phyloP scores from a whole-genome alignment of 2,888 invertebrate species.

The Megastigmus dorsalis region DNA sequence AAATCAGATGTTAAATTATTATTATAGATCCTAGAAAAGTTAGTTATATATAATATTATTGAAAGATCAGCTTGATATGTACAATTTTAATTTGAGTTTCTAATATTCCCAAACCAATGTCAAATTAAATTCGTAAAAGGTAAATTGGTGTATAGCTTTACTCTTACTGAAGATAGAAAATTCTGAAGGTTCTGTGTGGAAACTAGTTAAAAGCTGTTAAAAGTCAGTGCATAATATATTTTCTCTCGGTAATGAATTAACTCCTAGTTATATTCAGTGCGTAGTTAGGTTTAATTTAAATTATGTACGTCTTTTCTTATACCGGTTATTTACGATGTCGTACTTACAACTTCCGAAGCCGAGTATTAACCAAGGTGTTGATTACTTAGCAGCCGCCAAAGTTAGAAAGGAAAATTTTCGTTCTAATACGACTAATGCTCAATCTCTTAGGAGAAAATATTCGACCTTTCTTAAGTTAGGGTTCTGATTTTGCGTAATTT shows the following conservation, averaged over 20 bases:
- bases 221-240: slow-evolving; percentile 11
- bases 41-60: no score
- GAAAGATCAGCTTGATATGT: not conserved
- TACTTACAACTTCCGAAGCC: slow-evolving; percentile 45
- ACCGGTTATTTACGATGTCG: slow-evolving; percentile 29
- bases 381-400: slow-evolving; percentile 17
- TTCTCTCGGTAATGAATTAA: slow-evolving; percentile 19
- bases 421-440: not conserved
- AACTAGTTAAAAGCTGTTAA: slow-evolving; percentile 25
- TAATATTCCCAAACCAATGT: not conserved
- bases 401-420: slow-evolving; percentile 28
- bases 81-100: slow-evolving; percentile 8
- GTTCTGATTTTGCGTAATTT: no score
- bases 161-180: not conserved
- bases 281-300: slow-evolving; percentile 28
- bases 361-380: not conserved
- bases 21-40: no score
- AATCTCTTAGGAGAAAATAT: not conserved
- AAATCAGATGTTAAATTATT: no score
- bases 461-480: not conserved
- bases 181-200: not conserved
- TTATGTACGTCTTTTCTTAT: slow-evolving; percentile 20
- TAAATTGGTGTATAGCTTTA: slow-evolving; percentile 1
- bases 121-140: no score
- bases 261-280: not conserved